These are phyloP conservation scores for Stegophylla sp. DNA, from an alignment of 2,888 invertebrate genomes.

Conservation along the genomic window DNA sequence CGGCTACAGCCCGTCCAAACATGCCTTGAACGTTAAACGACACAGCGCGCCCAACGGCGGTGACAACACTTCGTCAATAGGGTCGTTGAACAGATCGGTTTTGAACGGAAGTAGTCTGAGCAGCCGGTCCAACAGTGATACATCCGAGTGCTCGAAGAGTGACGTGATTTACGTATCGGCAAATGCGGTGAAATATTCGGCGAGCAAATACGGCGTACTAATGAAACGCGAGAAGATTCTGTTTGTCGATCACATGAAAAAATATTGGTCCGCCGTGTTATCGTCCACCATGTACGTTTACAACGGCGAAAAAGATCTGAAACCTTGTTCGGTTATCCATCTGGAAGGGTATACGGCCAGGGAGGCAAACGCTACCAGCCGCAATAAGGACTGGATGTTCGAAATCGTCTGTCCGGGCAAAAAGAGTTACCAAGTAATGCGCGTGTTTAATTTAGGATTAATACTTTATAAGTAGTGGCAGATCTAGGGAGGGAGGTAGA, in stretches of 20 bases:
- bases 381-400: slow-evolving; percentile 62
- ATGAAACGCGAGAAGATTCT: slow-evolving; percentile 63
- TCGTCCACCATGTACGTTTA: slow-evolving; percentile 62
- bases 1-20: not conserved
- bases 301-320: slow-evolving; percentile 62
- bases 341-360: slow-evolving; percentile 63
- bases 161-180: slow-evolving; percentile 60
- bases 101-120: slow-evolving; percentile 53
- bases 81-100: slow-evolving; percentile 31
- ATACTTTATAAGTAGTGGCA: not conserved
- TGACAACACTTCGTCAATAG: not conserved
- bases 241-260: slow-evolving; percentile 63
- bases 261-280: slow-evolving; percentile 63
- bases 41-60: slow-evolving; percentile 30
- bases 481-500: no score
- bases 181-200: slow-evolving; percentile 60
- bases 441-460: not conserved
- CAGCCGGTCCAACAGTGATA: slow-evolving; percentile 55
- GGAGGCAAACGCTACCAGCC: slow-evolving; percentile 23
- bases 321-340: slow-evolving; percentile 62
- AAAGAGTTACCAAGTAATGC: slow-evolving; percentile 63
- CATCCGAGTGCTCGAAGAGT: slow-evolving; percentile 45
- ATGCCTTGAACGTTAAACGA: slow-evolving; percentile 13
- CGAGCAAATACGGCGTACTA: slow-evolving; percentile 62
- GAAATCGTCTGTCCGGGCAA: slow-evolving; percentile 64